Percentiles rank a stretch among this genome's conserved stretches.
phyloP scores from a whole-genome alignment of 2,888 invertebrate species.

The Malacosoma neustria region DNA sequence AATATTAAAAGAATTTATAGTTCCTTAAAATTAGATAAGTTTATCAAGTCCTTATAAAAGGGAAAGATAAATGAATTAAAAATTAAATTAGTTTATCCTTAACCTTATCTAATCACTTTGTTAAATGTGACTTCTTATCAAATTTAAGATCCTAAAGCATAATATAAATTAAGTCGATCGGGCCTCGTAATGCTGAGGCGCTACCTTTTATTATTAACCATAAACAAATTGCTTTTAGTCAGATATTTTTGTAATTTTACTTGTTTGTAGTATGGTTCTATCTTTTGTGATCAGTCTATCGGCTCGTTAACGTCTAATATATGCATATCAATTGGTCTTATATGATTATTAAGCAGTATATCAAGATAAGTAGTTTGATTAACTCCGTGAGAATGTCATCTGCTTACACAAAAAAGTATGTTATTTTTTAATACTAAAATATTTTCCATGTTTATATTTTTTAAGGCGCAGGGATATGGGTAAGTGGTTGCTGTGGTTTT shows the following conservation, averaged over 20 bases:
- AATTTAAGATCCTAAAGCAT: slow-evolving; percentile 42
- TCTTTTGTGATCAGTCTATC: slow-evolving; percentile 62
- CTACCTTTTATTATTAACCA: slow-evolving; percentile 50
- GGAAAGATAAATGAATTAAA: slow-evolving; percentile 41
- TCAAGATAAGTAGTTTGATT: slow-evolving; percentile 51
- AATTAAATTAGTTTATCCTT: slow-evolving; percentile 54
- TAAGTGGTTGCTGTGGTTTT: slow-evolving; percentile 3
- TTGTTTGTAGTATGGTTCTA: slow-evolving; percentile 53
- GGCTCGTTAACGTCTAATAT: slow-evolving; percentile 60
- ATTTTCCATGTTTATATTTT: neutral
- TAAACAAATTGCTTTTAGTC: slow-evolving; percentile 56
- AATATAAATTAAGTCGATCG: slow-evolving; percentile 38
- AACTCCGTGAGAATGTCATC: slow-evolving; percentile 42
- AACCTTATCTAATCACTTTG: slow-evolving; percentile 45
- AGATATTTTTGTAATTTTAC: slow-evolving; percentile 59
- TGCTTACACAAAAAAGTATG: slow-evolving; percentile 7
- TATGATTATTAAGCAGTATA: slow-evolving; percentile 58
- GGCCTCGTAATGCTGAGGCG: slow-evolving; percentile 31
- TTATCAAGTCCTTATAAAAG: slow-evolving; percentile 35
- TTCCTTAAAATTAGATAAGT: slow-evolving; percentile 33
- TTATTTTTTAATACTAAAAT: slow-evolving; percentile 1
- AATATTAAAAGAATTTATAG: slow-evolving; percentile 28
- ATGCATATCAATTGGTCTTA: slow-evolving; percentile 45
- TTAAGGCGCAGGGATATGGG: slow-evolving; percentile 4
- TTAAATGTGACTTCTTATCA: slow-evolving; percentile 53